Evolutionary conservation across 2,113 vertebrate genomes (phyloP).

Genomic region (Recurvirostra avosetta): DNA sequence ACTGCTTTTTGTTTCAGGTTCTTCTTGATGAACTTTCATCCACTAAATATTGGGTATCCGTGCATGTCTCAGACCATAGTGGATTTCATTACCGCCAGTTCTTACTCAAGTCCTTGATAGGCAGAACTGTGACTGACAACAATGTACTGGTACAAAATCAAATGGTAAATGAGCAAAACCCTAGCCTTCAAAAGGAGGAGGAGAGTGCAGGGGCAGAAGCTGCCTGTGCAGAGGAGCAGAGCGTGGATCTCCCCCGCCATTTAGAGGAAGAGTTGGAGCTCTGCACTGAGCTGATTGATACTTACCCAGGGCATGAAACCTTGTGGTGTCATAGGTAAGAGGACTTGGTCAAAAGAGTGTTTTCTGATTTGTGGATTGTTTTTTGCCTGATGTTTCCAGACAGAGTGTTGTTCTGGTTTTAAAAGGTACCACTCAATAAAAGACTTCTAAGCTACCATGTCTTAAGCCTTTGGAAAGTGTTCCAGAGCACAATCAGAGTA

Average conservation of each 20-base stretch:
- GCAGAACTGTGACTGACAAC: constrained; percentile 62
- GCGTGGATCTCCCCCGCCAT: constrained; percentile 53
- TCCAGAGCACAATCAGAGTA: neutral
- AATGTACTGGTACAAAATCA: constrained; percentile 38
- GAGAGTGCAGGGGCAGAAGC: constrained; percentile 44
- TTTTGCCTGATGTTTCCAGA: neutral
- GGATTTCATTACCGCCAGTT: constrained; percentile 99
- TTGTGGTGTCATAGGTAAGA: constrained; percentile 97
- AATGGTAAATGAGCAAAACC: constrained; percentile 43
- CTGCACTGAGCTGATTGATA: constrained; percentile 89
- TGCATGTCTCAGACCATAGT: constrained; percentile 96
- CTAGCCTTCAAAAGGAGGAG: constrained; percentile 71
- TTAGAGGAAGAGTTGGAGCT: constrained; percentile 90
- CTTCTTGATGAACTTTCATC: constrained; percentile 91
- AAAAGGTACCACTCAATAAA: neutral
- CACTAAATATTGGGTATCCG: constrained; percentile 90
- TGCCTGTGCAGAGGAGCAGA: constrained; percentile 52
- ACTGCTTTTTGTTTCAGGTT: constrained; percentile 72
- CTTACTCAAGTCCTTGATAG: constrained; percentile 85
- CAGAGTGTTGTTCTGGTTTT: neutral
- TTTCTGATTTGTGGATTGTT: neutral
- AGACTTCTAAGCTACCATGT: neutral
- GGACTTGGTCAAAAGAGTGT: neutral
- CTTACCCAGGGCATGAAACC: constrained; percentile 93
- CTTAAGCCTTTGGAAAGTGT: neutral